These are phyloP conservation scores for Cephalophus harveyi DNA, from an alignment of 2,113 vertebrate genomes.

Conservation along the genomic window DNA sequence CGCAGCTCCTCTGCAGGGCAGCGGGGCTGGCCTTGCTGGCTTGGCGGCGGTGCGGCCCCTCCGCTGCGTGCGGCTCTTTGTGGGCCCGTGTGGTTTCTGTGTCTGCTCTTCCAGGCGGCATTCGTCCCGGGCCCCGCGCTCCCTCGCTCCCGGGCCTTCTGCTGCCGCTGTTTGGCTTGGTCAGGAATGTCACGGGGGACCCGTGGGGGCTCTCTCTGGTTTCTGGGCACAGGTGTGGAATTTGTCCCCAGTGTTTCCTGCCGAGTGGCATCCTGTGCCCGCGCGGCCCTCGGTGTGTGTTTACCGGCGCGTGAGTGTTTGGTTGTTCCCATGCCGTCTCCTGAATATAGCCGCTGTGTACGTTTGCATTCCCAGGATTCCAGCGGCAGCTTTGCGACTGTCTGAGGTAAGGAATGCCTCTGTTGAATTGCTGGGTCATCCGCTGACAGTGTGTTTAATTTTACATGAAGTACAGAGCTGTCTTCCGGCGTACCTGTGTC, in stretches of 20 bases:
- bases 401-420: not conserved
- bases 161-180: not conserved
- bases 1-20: not conserved
- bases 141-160: not conserved
- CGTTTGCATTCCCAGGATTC: not conserved
- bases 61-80: not conserved
- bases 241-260: not conserved
- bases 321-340: not conserved
- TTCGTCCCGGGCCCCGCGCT: not conserved
- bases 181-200: not conserved
- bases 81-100: not conserved
- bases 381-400: not conserved
- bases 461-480: not conserved
- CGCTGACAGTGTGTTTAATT: not conserved
- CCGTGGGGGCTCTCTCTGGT: not conserved
- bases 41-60: fast-evolving
- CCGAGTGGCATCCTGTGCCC: not conserved
- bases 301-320: fast-evolving
- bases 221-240: not conserved
- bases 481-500: not conserved
- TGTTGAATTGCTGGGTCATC: not conserved
- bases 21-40: not conserved
- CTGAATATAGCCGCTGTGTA: not conserved
- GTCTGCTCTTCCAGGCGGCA: not conserved
- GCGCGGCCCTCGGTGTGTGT: fast-evolving